These are phyloP conservation scores for Drosophila azteca DNA, from an alignment of 1,140 invertebrate species.

Conservation along the genomic window DNA sequence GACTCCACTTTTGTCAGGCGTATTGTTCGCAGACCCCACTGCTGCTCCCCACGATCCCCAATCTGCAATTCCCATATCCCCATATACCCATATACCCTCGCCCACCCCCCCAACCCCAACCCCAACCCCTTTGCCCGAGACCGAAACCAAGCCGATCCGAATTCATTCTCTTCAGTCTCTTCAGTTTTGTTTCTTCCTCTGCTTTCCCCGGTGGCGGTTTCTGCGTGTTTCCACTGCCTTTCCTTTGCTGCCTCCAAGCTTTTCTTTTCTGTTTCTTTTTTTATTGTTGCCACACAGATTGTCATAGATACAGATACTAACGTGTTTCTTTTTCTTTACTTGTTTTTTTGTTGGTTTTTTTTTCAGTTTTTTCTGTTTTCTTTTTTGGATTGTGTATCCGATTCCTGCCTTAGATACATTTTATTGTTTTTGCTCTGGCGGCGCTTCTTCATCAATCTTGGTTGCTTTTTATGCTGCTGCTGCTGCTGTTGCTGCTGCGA, in stretches of 20 bases:
- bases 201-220: not conserved
- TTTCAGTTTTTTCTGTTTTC: conserved; percentile 1
- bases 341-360: conserved; percentile 1
- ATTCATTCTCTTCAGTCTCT: conserved; percentile 14
- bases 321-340: conserved; percentile 14
- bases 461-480: conserved; percentile 59
- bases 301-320: conserved; percentile 57
- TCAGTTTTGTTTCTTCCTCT: no score
- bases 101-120: no score
- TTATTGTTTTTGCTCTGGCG: conserved; percentile 66
- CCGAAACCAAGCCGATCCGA: conserved; percentile 28
- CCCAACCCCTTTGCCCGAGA: not conserved
- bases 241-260: conserved; percentile 3
- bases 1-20: conserved; percentile 81
- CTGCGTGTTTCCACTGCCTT: conserved; percentile 8
- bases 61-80: conserved; percentile 3
- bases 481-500: not conserved
- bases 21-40: conserved; percentile 57
- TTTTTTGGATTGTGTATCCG: conserved; percentile 13
- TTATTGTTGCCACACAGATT: conserved; percentile 51
- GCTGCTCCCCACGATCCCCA: conserved; percentile 17
- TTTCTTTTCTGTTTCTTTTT: conserved; percentile 7
- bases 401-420: conserved; percentile 55
- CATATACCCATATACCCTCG: not conserved
- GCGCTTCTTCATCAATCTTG: conserved; percentile 77